Evolutionary conservation across 1,140 invertebrate genomes (phyloP).

Genomic region (Luehdorfia chinensis): DNA sequence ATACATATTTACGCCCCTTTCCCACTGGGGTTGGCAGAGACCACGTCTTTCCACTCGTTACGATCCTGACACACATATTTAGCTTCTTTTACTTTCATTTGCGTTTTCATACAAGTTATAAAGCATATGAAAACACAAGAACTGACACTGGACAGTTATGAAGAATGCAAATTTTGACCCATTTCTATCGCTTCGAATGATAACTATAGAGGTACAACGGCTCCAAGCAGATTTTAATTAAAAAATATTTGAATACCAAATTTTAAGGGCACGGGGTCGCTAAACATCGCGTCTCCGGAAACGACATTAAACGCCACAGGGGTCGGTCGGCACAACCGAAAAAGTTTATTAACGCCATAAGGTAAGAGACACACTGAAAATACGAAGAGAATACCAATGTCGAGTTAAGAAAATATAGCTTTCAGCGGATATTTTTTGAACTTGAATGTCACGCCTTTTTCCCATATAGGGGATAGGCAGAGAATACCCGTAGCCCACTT

Average conservation of each 20-base stretch:
- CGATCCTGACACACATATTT: no score
- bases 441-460: no score
- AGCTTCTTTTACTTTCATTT: no score
- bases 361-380: not conserved
- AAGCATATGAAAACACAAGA: not conserved
- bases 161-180: conserved; percentile 9
- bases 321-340: conserved; percentile 14
- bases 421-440: no score
- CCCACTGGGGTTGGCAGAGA: no score
- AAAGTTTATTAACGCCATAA: conserved; percentile 24
- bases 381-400: no score
- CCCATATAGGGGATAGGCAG: no score
- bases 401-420: no score
- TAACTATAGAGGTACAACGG: conserved; percentile 4
- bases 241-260: conserved; percentile 26
- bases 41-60: no score
- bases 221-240: conserved; percentile 18
- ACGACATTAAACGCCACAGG: conserved; percentile 20
- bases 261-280: conserved; percentile 17
- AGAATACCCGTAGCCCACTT: no score
- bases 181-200: conserved; percentile 12
- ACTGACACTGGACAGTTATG: not conserved
- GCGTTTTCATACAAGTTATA: no score
- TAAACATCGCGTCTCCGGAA: conserved; percentile 18
- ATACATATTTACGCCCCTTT: no score